These are phyloP conservation scores for Microcebus tavaratra DNA, from an alignment of 2,113 vertebrate species.

Conservation along the genomic window DNA sequence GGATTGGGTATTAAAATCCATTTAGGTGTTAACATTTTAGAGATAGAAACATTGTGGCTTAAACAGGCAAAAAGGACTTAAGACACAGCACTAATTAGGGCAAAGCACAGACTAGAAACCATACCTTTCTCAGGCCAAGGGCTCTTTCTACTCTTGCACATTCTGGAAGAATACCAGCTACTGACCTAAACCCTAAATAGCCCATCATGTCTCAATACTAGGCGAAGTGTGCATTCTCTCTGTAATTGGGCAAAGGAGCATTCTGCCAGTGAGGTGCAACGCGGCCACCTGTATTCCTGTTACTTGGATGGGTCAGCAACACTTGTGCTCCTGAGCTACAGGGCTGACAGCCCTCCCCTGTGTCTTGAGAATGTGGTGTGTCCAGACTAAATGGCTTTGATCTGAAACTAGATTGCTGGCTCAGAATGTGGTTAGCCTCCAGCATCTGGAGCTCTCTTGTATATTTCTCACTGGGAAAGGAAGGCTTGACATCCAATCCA, in stretches of 20 bases:
- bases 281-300: not conserved
- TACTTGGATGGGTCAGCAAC: not conserved
- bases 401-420: constrained; percentile 16
- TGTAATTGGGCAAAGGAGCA: not conserved
- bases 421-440: not conserved
- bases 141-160: not conserved
- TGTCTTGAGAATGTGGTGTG: not conserved
- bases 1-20: not conserved
- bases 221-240: not conserved
- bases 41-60: not conserved
- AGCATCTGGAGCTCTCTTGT: not conserved
- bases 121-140: not conserved
- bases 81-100: not conserved
- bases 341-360: not conserved
- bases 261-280: not conserved
- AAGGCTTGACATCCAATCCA: not conserved
- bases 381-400: not conserved
- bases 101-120: not conserved
- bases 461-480: not conserved
- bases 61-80: not conserved
- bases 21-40: constrained; percentile 28
- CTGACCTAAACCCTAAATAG: not conserved
- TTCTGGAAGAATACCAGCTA: constrained; percentile 25
- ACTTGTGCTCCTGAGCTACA: not conserved
- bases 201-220: not conserved